Evolutionary conservation across 2,797 vertebrate species (phyloP), one percentile per base, ranked within the genome.

Genomic region (Monodelphis domestica): DNA sequence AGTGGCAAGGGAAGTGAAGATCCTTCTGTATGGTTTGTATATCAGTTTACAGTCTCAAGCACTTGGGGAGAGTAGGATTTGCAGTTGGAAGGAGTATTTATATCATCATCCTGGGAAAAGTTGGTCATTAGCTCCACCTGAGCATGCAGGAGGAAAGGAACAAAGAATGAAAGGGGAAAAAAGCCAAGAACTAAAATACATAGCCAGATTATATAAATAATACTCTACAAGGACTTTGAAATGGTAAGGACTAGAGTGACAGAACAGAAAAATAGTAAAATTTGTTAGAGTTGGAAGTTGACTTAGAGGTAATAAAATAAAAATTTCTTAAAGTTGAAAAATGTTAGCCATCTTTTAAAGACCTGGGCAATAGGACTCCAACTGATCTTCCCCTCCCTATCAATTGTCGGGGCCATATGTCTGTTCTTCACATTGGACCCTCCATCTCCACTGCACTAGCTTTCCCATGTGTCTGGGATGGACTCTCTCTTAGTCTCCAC

Each of bases 41-140:
- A 52, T 93, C 30, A 26, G 9, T 7, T 57, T 57, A 92, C 50
- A 91, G 88, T 91, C 91, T 88, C 89, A 89, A 70, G 92, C 94
- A 95, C 88, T 93, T 95, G 90, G 92, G 94, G 90, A 53, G n/a
- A 91, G 53, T 5, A 87, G 89, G 55, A 70, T 94, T 45, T 51
- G 87, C 55, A 89, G 56, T 38, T 30, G 52, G 88, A 94, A 12
- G 21, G 15, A 63, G 84, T 51, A 24, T 17, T 95, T 91, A 90
- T n/a, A 57, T 50, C 50, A 12, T 55, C 91, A 17, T 70, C 78
- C 5, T 15, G 24, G 30, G 90, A 91, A 87, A 52, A 90, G 50
- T 10, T 14, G 89, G 89, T 57, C 88, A 59, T 92, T 57, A 54
- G 51, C 84, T 59, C 33, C 87, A 91, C 54, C 56, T 94, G 51